Base-by-base conservation (phyloP, 2,113 vertebrate genomes). In the Ranitomeya imitator region DNA sequence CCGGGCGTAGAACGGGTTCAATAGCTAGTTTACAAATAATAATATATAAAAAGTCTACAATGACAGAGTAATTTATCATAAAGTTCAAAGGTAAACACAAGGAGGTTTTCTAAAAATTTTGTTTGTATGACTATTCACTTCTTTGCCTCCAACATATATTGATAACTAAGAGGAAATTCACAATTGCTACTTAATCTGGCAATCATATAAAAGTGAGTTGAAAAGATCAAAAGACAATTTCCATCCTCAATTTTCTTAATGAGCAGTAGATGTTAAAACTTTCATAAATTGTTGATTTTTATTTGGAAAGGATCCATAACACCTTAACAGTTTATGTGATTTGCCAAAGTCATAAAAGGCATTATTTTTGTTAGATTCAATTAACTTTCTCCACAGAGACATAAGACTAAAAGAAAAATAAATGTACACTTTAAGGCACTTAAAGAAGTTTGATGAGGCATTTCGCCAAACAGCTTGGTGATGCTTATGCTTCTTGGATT, bases 401-500 rank as follows among this genome's bases (percentile, higher is more conserved):
- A 26, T 83, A 63, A 69, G 4, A 77, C 84, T 45, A 79, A 45
- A 86, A 15, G 69, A 77, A 88, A 82, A 88, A 65, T 83, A 57
- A 54, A 83, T 65, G 83, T 52, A 15, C 18, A 54, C 45, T 76
- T 88, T 77, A 88, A 74, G 57, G 71, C 54, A 83, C 81, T 83
- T 83, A 83, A 83, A 83, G 57, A 63, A 63, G 60, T 80, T 80
- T 83, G 57, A 61, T 19, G 69, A 76, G 86, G 86, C 67, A 19
- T 59, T n/a, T 63, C 52, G 79, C 86, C 86, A 88, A 45, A 65
- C 86, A 87, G n/a, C 52, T 83, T 88, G 54, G 86, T 61, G 79
- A 12, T 76, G 31, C 63, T 88, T 76, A 67, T 77, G 80, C 15
- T 55, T 45, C 57, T 81, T 60, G 23, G 31, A 60, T 82, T 60